Evolutionary conservation across 1,140 invertebrate genomes (phyloP).

Genomic region (Melipona quadrifasciata): DNA sequence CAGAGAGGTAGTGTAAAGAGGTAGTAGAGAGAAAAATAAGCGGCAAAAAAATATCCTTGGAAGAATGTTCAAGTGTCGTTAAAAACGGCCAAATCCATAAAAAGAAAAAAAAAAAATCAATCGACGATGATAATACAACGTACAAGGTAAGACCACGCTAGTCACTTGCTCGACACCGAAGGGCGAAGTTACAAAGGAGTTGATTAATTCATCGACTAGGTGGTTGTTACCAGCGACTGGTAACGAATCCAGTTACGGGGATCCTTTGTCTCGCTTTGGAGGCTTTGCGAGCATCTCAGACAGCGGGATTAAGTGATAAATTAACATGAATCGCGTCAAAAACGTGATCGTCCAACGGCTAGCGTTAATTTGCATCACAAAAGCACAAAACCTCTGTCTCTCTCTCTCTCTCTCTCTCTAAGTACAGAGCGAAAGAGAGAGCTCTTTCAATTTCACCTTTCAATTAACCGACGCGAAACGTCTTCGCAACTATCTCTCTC

Average conservation of each 20-base stretch:
- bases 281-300: constrained; percentile 9
- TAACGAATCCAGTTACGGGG: constrained; percentile 22
- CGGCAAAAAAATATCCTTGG: no score
- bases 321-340: constrained; percentile 18
- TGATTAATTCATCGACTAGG: constrained; percentile 9
- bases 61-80: no score
- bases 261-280: constrained; percentile 1
- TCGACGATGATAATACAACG: background rate
- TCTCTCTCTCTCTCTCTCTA: background rate
- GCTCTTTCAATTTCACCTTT: background rate
- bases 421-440: background rate
- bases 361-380: constrained; percentile 27
- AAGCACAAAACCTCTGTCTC: background rate
- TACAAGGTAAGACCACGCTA: background rate
- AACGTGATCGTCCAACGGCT: constrained; percentile 10
- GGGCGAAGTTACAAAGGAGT: background rate
- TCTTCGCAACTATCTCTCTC: background rate
- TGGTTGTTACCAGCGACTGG: background rate
- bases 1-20: no score
- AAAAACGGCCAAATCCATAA: background rate
- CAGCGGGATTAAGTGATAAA: constrained; percentile 29
- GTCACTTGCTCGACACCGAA: background rate
- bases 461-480: background rate
- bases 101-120: background rate
- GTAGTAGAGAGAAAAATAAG: no score